phyloP scores from a whole-genome alignment of 1,140 invertebrate genomes.

The Pogonomyrmex barbatus region DNA sequence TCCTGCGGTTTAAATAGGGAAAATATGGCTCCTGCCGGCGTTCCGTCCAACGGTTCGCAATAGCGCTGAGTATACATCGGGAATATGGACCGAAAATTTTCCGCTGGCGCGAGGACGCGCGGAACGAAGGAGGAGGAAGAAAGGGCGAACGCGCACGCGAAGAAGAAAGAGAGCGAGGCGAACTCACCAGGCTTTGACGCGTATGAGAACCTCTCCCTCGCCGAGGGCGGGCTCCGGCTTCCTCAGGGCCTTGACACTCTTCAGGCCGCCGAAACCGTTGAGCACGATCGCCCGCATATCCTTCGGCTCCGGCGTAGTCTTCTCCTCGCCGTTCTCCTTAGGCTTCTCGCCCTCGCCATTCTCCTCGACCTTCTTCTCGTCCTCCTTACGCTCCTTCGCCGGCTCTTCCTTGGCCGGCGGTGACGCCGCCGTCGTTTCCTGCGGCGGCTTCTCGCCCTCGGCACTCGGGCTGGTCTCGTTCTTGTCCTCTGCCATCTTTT shows the following conservation, averaged over 20 bases:
- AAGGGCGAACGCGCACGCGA: constrained; percentile 1
- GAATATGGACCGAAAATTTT: background rate
- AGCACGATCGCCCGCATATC: constrained; percentile 94
- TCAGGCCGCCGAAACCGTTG: constrained; percentile 93
- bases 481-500: constrained; percentile 85
- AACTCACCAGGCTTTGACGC: constrained; percentile 95
- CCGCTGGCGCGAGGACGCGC: background rate
- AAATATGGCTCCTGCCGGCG: constrained; percentile 47
- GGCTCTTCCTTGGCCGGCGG: constrained; percentile 77
- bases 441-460: constrained; percentile 78
- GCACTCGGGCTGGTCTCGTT: constrained; percentile 81
- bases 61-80: constrained; percentile 5
- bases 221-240: constrained; percentile 91
- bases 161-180: background rate
- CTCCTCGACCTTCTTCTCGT: constrained; percentile 86
- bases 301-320: constrained; percentile 88
- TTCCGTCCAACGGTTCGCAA: constrained; percentile 23
- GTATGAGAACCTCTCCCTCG: constrained; percentile 93
- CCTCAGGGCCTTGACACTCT: constrained; percentile 93
- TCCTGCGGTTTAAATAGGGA: constrained; percentile 7
- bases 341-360: constrained; percentile 85
- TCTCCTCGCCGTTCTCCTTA: constrained; percentile 87
- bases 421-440: constrained; percentile 78
- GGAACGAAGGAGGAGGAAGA: background rate
- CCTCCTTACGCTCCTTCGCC: constrained; percentile 81